These are phyloP conservation scores for Ctenopoma kingsleyae DNA, from an alignment of 2,797 vertebrate species.

Conservation along the genomic window DNA sequence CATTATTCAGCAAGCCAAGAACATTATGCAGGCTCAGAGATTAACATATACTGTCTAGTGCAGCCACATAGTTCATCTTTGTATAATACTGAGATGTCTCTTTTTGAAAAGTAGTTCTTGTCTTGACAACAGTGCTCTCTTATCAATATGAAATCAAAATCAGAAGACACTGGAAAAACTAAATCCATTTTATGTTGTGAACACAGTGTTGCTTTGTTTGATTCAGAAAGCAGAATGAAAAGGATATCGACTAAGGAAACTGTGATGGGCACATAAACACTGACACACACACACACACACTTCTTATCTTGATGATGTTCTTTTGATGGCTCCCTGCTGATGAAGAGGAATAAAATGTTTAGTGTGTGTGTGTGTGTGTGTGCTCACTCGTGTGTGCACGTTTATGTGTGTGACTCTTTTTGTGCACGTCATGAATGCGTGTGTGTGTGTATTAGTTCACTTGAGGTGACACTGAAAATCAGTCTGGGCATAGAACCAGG, in stretches of 20 bases:
- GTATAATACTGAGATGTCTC: not conserved
- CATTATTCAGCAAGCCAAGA: no score
- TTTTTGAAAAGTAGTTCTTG: conserved; percentile 17
- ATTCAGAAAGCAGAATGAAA: conserved; percentile 37
- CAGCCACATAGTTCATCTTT: not conserved
- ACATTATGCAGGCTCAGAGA: not conserved
- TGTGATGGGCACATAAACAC: not conserved
- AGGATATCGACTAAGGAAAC: conserved; percentile 28
- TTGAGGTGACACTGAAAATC: conserved; percentile 48
- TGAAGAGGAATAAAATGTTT: not conserved
- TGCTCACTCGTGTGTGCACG: not conserved
- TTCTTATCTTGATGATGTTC: no score
- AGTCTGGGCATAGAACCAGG: conserved; percentile 49
- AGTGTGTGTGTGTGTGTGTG: not conserved
- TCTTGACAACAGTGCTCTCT: not conserved
- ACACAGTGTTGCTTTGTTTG: conserved; percentile 18
- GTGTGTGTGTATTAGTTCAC: conserved; percentile 34
- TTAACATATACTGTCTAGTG: not conserved
- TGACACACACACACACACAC: not conserved
- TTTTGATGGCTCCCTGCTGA: no score
- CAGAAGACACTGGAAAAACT: conserved; percentile 6
- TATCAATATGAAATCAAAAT: conserved; percentile 33
- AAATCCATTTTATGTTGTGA: conserved; percentile 21
- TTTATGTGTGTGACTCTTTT: not conserved
- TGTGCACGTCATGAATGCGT: not conserved